phyloP scores from a whole-genome alignment of 2,797 vertebrate species.

The Myotis findleyi region DNA sequence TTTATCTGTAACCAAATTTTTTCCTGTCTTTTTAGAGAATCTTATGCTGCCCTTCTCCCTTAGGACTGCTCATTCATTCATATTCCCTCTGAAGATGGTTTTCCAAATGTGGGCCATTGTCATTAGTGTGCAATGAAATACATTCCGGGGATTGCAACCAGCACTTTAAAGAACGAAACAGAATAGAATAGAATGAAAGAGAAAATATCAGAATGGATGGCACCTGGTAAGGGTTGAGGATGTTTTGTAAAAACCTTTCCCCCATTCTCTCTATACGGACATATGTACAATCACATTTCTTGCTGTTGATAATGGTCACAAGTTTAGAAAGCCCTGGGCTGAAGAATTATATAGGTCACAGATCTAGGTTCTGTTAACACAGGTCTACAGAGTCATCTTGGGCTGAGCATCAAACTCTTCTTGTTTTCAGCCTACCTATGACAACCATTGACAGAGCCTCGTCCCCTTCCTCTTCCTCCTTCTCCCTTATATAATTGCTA shows the following conservation, averaged over 20 bases:
- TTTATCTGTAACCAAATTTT: background rate
- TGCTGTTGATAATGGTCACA: background rate
- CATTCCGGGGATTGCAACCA: background rate
- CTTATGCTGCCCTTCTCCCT: background rate
- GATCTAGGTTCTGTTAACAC: background rate
- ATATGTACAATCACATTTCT: background rate
- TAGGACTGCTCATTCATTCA: background rate
- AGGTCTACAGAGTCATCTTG: background rate
- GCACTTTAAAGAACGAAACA: background rate
- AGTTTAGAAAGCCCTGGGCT: background rate
- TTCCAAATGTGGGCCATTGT: background rate
- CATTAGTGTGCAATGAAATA: background rate
- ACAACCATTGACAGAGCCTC: background rate
- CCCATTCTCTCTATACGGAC: no score
- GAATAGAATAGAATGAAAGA: background rate
- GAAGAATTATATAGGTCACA: background rate
- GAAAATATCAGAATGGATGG: background rate
- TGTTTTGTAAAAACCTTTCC: background rate
- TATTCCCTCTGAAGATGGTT: background rate
- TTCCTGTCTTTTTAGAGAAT: background rate
- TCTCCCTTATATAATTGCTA: background rate
- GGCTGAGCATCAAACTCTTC: background rate
- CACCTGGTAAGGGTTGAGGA: background rate
- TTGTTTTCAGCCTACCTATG: background rate
- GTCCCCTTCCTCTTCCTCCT: background rate